phyloP scores from a whole-genome alignment of 2,113 vertebrate genomes.

The Chascanopsetta lugubris region DNA sequence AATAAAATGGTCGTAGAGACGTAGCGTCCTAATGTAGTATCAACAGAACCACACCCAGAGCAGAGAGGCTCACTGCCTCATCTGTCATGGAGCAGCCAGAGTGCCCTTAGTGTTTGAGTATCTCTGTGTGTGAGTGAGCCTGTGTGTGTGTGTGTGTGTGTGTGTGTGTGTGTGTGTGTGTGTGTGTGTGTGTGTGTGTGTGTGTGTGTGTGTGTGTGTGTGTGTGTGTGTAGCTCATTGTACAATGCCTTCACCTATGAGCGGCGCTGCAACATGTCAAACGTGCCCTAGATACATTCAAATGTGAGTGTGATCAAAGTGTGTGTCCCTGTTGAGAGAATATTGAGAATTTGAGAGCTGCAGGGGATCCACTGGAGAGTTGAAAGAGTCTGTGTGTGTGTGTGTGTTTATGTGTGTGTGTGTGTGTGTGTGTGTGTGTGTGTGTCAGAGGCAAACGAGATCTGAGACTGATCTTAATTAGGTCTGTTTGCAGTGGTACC shows the following conservation, averaged over 20 bases:
- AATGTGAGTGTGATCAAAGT: conserved; percentile 53
- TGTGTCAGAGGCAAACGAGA: not conserved
- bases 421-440: not conserved
- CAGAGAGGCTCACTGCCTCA: conserved; percentile 41
- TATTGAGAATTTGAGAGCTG: conserved; percentile 27
- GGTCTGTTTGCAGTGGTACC: not conserved
- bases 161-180: conserved; percentile 5
- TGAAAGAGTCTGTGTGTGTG: not conserved
- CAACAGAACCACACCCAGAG: conserved; percentile 59
- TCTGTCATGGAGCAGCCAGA: conserved; percentile 29
- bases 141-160: conserved; percentile 3
- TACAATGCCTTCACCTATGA: conserved; percentile 27
- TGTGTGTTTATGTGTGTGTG: conserved; percentile 2
- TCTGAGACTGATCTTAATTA: conserved; percentile 17
- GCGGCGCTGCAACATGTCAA: conserved; percentile 26
- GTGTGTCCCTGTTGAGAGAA: conserved; percentile 25
- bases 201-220: not conserved
- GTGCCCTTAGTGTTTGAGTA: conserved; percentile 7
- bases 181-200: not conserved
- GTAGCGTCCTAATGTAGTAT: conserved; percentile 52
- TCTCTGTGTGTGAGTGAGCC: conserved; percentile 4
- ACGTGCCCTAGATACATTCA: conserved; percentile 65
- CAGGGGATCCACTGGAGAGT: conserved; percentile 11
- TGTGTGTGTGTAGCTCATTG: conserved; percentile 1
- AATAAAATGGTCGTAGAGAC: conserved; percentile 40